phyloP scores from a whole-genome alignment of 2,113 vertebrate species.

The Megatriorchis doriae region DNA sequence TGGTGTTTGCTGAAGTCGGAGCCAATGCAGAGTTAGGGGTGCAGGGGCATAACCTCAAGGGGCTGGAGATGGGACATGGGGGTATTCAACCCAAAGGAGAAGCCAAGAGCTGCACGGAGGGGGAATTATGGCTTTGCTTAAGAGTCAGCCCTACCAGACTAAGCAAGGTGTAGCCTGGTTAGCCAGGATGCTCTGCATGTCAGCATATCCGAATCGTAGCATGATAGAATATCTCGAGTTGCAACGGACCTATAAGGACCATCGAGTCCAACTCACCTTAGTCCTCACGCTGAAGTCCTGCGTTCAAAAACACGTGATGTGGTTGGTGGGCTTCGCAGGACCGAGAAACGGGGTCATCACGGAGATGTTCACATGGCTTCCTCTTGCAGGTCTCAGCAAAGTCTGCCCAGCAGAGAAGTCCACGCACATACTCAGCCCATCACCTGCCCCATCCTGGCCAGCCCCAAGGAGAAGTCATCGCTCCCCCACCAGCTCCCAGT shows the following conservation, averaged over 20 bases:
- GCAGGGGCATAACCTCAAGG: neutral
- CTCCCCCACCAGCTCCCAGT: neutral
- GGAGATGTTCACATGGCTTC: neutral
- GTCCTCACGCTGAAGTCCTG: neutral
- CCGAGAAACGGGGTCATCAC: neutral
- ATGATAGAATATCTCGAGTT: too few species aligned
- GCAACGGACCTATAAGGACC: neutral
- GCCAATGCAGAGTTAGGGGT: neutral
- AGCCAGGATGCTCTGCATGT: neutral
- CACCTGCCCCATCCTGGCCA: neutral
- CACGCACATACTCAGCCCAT: neutral
- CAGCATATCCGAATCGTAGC: neutral
- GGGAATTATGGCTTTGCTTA: neutral
- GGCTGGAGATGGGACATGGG: neutral
- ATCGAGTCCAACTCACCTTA: neutral
- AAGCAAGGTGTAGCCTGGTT: neutral
- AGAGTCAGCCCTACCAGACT: neutral
- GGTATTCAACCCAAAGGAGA: neutral
- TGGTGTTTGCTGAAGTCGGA: neutral
- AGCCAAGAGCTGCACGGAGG: neutral
- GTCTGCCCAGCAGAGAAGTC: neutral
- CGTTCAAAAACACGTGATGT: fast-evolving
- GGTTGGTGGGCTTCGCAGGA: neutral
- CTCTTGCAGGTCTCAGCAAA: neutral
- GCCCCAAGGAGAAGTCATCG: neutral